A percentile compares a stretch with the other conserved stretches of the same genome.
Evolutionary conservation across 1,140 invertebrate genomes (phyloP).

Genomic region (Musca domestica): DNA sequence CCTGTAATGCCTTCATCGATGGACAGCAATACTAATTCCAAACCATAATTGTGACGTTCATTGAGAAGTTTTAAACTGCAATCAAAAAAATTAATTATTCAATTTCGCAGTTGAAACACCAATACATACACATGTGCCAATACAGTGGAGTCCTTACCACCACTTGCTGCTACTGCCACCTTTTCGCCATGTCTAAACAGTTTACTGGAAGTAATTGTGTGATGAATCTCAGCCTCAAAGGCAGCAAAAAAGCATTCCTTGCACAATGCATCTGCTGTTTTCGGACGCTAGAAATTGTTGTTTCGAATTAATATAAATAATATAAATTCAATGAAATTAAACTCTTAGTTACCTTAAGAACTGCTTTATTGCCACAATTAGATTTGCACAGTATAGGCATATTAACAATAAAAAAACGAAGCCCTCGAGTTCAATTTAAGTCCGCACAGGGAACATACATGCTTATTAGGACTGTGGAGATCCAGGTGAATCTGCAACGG

Average conservation of each 20-base stretch:
- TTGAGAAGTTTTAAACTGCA: conserved; percentile 82
- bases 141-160: conserved; percentile 99
- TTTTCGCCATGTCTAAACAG: conserved; percentile 84
- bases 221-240: conserved; percentile 96
- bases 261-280: conserved; percentile 88
- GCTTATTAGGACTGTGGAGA: conserved; percentile 55
- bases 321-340: conserved; percentile 8
- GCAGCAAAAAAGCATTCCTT: conserved; percentile 93
- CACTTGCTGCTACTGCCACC: conserved; percentile 94
- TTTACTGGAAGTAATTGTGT: conserved; percentile 82
- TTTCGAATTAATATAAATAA: conserved; percentile 9
- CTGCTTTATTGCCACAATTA: conserved; percentile 69
- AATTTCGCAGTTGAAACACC: not conserved
- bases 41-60: conserved; percentile 85
- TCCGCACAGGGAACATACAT: conserved; percentile 56
- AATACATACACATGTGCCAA: conserved; percentile 73
- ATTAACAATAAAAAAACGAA: not conserved
- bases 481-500: conserved; percentile 46
- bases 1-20: conserved; percentile 99
- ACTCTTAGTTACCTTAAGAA: conserved; percentile 63
- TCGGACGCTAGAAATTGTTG: conserved; percentile 68
- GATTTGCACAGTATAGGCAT: conserved; percentile 68
- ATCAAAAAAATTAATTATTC: conserved; percentile 4
- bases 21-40: conserved; percentile 89
- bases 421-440: conserved; percentile 55